Evolutionary conservation across 2,113 vertebrate species (phyloP).

Genomic region (Eurypyga helias): DNA sequence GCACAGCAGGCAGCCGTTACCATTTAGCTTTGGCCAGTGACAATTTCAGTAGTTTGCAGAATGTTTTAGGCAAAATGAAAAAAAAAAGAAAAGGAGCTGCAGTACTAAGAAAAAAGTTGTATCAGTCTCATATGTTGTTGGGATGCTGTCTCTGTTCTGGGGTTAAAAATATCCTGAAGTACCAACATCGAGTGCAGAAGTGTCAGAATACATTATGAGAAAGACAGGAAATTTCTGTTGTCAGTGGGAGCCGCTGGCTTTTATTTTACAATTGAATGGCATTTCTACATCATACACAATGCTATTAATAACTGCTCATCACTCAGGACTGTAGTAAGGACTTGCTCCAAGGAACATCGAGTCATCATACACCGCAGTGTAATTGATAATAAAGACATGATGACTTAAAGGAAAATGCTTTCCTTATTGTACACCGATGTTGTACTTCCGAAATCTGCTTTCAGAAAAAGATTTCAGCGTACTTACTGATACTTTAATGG

Average conservation of each 20-base stretch:
- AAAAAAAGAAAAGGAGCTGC: not conserved
- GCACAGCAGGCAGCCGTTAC: not conserved
- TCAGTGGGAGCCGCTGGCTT: not conserved
- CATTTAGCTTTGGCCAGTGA: not conserved
- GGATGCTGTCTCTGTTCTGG: not conserved
- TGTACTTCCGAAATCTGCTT: not conserved
- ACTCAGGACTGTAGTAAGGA: not conserved
- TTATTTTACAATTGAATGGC: not conserved
- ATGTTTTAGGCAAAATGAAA: not conserved
- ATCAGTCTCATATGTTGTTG: not conserved
- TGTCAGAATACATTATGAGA: slow-evolving; percentile 1
- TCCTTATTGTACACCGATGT: not conserved
- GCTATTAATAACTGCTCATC: slow-evolving; percentile 1
- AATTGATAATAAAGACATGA: slow-evolving; percentile 5
- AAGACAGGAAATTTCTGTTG: not conserved
- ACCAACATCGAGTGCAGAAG: not conserved
- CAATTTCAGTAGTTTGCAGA: not conserved
- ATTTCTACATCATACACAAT: slow-evolving; percentile 13
- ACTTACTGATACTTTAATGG: not conserved
- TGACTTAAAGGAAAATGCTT: slow-evolving; percentile 1
- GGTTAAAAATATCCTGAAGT: slow-evolving; percentile 13
- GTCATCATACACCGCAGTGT: not conserved
- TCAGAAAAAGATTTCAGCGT: not conserved
- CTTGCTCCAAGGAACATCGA: not conserved
- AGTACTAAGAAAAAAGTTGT: not conserved